These are phyloP conservation scores for Lordiphosa collinella DNA, from an alignment of 1,140 invertebrate species.

Conservation along the genomic window DNA sequence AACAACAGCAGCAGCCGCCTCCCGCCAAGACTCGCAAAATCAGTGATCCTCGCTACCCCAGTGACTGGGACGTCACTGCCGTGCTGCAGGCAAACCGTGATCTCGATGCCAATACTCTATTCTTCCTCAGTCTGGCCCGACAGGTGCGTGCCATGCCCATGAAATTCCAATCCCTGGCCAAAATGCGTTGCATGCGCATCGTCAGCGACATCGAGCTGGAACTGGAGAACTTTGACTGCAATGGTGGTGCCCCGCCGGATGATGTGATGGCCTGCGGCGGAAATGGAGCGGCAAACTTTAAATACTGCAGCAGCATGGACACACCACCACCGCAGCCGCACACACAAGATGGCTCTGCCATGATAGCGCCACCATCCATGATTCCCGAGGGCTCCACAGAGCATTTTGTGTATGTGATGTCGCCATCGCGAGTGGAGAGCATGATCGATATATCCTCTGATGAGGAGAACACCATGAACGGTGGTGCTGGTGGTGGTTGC, in stretches of 20 bases:
- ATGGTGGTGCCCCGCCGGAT: constrained; percentile 48
- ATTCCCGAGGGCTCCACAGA: constrained; percentile 55
- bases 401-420: constrained; percentile 78
- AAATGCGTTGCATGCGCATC: constrained; percentile 78
- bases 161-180: constrained; percentile 72
- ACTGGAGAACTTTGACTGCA: constrained; percentile 69
- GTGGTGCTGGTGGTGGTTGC: constrained; percentile 8
- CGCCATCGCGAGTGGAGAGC: constrained; percentile 74
- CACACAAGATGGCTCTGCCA: constrained; percentile 33
- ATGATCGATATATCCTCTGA: constrained; percentile 79
- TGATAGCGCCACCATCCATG: constrained; percentile 28
- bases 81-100: constrained; percentile 73
- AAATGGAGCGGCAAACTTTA: constrained; percentile 32
- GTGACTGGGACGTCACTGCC: constrained; percentile 67
- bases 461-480: constrained; percentile 66
- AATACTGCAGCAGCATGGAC: constrained; percentile 66
- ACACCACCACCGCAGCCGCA: constrained; percentile 62
- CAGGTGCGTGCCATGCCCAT: constrained; percentile 73
- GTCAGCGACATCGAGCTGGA: constrained; percentile 75
- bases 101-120: constrained; percentile 73
- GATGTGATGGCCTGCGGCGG: constrained; percentile 33
- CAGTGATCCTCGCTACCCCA: constrained; percentile 44
- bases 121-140: constrained; percentile 69
- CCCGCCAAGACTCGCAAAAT: constrained; percentile 64
- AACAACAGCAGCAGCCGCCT: constrained; percentile 27